Evolutionary conservation across 2,113 vertebrate species (phyloP).

Genomic region (Burhinus oedicnemus): DNA sequence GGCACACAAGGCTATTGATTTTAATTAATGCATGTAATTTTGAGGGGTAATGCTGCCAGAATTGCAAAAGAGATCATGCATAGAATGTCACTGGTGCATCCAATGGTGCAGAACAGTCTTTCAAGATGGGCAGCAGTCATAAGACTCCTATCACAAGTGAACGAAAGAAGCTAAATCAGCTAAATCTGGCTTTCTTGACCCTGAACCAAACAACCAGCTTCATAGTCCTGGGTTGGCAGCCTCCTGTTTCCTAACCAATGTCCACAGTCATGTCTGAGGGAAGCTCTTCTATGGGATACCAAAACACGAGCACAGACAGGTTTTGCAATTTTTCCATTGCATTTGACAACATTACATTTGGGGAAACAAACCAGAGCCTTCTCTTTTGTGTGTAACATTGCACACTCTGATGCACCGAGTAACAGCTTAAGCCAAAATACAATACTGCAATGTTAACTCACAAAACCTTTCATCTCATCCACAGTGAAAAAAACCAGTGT

Average conservation of each 20-base stretch:
- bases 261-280: background rate
- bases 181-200: constrained; percentile 12
- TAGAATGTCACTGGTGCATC: background rate
- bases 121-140: background rate
- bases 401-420: background rate
- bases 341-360: background rate
- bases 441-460: background rate
- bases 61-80: background rate
- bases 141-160: background rate
- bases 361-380: background rate
- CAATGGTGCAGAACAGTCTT: background rate
- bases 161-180: constrained; percentile 7
- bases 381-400: background rate
- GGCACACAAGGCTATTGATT: background rate
- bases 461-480: background rate
- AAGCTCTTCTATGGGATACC: background rate
- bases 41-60: background rate
- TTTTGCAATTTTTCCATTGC: background rate
- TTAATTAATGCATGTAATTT: background rate
- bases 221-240: background rate
- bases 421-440: background rate
- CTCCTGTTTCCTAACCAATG: background rate
- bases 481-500: background rate
- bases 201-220: background rate
- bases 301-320: background rate